Conservation (phyloP, 2,113 vertebrate species). For the Clarias batrachus region DNA sequence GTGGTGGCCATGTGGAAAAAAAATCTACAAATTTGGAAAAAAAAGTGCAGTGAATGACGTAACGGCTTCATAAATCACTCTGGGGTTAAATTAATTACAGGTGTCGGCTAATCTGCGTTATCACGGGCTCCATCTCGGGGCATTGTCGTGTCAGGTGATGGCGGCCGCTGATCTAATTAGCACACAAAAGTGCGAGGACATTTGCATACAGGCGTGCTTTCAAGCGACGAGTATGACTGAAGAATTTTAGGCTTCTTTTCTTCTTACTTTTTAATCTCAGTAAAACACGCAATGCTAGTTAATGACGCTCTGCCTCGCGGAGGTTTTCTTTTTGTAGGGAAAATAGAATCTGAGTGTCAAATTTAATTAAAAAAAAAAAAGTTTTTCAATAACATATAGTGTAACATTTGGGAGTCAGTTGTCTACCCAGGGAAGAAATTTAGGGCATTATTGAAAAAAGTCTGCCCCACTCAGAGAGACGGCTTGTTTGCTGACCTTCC, state of each 20-base stretch:
- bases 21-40: neutral
- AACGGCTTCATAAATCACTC: conserved; percentile 42
- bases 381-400: neutral
- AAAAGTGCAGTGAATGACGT: conserved; percentile 23
- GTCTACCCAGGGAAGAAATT: neutral
- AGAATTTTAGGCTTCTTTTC: conserved; percentile 9
- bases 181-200: conserved; percentile 48
- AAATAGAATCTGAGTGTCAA: neutral
- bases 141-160: conserved; percentile 55
- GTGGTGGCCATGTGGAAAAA: conserved; percentile 9
- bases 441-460: neutral
- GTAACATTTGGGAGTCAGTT: neutral
- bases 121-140: conserved; percentile 40
- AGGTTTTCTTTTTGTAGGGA: neutral
- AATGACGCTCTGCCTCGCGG: neutral
- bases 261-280: conserved; percentile 3
- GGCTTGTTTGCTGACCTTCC: neutral
- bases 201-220: conserved; percentile 49
- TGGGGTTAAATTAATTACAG: conserved; percentile 51
- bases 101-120: conserved; percentile 48
- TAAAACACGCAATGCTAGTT: neutral
- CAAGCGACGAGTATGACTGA: conserved; percentile 15
- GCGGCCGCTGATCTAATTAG: conserved; percentile 53
- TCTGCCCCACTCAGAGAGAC: neutral
- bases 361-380: conserved; percentile 8